phyloP scores from a whole-genome alignment of 2,797 vertebrate species.

The Manis crassicaudata region DNA sequence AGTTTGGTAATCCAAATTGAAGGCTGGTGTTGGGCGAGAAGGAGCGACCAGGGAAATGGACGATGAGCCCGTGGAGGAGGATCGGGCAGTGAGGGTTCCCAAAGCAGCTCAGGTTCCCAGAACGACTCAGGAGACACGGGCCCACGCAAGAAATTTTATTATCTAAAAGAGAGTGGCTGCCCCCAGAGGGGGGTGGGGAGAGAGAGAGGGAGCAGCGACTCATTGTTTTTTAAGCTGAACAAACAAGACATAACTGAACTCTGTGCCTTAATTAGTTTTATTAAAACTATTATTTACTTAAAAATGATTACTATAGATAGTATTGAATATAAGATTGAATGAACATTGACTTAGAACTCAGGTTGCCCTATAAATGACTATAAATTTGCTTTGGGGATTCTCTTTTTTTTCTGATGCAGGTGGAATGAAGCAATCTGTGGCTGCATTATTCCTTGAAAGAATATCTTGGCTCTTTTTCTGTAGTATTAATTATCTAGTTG shows the following conservation, averaged over 20 bases:
- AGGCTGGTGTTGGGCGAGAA: no score
- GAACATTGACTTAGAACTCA: not conserved
- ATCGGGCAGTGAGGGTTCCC: no score
- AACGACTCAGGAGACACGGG: no score
- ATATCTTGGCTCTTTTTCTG: not conserved
- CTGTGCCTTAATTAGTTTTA: not conserved
- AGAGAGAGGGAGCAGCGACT: no score
- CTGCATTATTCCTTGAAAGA: not conserved
- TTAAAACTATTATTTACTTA: not conserved
- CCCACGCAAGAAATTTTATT: no score
- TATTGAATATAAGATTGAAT: not conserved
- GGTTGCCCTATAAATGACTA: not conserved
- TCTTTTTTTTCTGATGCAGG: conserved; percentile 11
- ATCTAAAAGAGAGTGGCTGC: no score
- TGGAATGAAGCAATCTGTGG: not conserved
- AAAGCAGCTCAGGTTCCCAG: no score
- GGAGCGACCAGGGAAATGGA: no score
- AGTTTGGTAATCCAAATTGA: no score
- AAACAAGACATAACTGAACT: not conserved
- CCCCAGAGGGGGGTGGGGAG: no score
- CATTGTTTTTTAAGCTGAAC: not conserved
- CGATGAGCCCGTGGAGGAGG: no score
- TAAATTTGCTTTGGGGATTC: conserved; percentile 30
- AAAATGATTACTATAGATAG: not conserved
- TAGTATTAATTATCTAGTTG: conserved; percentile 6